phyloP scores from a whole-genome alignment of 2,888 invertebrate species.

The Lathronympha strigana region DNA sequence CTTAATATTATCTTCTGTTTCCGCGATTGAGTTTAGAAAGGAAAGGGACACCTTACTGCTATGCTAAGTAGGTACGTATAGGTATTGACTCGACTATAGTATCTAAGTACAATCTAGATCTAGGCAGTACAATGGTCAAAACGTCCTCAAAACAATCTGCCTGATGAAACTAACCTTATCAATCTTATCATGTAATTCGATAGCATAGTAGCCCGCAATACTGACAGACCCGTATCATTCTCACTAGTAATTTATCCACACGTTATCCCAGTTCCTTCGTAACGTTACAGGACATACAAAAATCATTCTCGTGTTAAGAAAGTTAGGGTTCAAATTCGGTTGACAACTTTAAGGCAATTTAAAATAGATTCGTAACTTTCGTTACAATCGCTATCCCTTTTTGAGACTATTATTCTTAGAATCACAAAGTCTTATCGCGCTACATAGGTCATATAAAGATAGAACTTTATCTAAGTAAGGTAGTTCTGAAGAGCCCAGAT shows the following conservation, averaged over 20 bases:
- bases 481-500: conserved; percentile 5
- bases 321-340: neutral
- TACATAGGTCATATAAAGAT: neutral
- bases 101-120: neutral
- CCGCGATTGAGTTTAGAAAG: no score
- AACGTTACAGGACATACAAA: conserved; percentile 13
- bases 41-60: neutral
- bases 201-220: neutral
- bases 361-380: conserved; percentile 23
- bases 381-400: conserved; percentile 18
- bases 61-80: neutral
- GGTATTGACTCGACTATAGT: neutral
- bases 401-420: neutral
- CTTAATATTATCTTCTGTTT: no score
- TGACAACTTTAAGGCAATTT: neutral
- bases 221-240: conserved; percentile 56
- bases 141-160: neutral
- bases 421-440: neutral
- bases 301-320: neutral
- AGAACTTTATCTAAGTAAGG: neutral
- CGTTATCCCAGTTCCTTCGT: conserved; percentile 37
- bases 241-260: conserved; percentile 58
- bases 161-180: conserved; percentile 4
- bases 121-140: neutral
- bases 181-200: neutral